phyloP scores from a whole-genome alignment of 1,140 invertebrate genomes.

The Choristoneura fumiferana region DNA sequence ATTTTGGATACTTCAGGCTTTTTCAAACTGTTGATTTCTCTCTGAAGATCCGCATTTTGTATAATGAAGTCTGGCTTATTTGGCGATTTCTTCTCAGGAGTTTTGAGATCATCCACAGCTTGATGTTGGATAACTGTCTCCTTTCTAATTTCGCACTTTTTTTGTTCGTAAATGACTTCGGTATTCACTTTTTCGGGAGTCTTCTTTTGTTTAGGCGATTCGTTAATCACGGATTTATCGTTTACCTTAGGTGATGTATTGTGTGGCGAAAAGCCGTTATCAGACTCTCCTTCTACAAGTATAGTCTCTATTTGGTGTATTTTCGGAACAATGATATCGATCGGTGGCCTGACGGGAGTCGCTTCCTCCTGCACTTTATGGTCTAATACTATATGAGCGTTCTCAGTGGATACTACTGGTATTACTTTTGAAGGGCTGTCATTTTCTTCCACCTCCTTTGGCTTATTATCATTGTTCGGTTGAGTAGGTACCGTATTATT shows the following conservation, averaged over 20 bases:
- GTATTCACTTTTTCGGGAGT: conserved; percentile 49
- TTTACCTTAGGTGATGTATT: conserved; percentile 54
- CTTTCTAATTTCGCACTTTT: conserved; percentile 62
- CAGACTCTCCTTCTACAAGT: conserved; percentile 64
- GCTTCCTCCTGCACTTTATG: conserved; percentile 55
- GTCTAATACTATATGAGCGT: conserved; percentile 66
- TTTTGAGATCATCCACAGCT: conserved; percentile 53
- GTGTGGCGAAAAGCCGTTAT: conserved; percentile 48
- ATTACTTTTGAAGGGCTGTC: conserved; percentile 65
- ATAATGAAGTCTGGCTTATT: conserved; percentile 67
- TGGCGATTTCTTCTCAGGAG: conserved; percentile 56
- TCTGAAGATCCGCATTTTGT: conserved; percentile 58
- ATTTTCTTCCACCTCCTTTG: conserved; percentile 52
- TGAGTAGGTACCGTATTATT: conserved; percentile 41
- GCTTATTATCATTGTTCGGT: conserved; percentile 44
- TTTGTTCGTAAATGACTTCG: conserved; percentile 45
- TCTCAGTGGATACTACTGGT: conserved; percentile 70
- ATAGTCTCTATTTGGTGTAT: conserved; percentile 64
- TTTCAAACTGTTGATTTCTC: conserved; percentile 37
- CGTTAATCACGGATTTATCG: conserved; percentile 61
- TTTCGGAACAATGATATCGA: conserved; percentile 58
- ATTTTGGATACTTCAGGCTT: conserved; percentile 53
- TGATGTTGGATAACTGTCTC: conserved; percentile 73
- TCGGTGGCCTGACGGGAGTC: conserved; percentile 38
- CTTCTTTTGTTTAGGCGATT: conserved; percentile 56